Evolutionary conservation across 1,140 invertebrate genomes (phyloP).

Genomic region (Mesaphorura yosii): DNA sequence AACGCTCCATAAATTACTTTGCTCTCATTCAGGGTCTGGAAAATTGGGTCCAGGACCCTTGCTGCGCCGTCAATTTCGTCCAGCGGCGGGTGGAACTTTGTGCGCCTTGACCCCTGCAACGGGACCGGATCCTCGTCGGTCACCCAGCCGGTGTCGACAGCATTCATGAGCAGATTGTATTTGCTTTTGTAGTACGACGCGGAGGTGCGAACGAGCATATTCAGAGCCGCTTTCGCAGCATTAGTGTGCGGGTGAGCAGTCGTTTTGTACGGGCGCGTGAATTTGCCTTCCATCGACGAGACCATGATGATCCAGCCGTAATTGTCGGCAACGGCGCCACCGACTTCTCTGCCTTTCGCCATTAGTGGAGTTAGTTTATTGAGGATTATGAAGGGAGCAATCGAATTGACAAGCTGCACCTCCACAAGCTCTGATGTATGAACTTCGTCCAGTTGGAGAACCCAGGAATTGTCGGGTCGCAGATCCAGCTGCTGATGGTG

Average conservation of each 20-base stretch:
- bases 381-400: slow-evolving; percentile 22
- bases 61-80: slow-evolving; percentile 4
- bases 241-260: slow-evolving; percentile 28
- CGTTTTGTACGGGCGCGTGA: slow-evolving; percentile 18
- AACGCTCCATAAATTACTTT: background rate
- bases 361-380: slow-evolving; percentile 18
- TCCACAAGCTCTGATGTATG: slow-evolving; percentile 19
- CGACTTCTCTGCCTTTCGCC: background rate
- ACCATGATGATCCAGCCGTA: slow-evolving; percentile 18
- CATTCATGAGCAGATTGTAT: slow-evolving; percentile 16
- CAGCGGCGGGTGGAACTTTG: background rate
- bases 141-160: slow-evolving; percentile 30
- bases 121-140: slow-evolving; percentile 22
- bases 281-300: slow-evolving; percentile 28
- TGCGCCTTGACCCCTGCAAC: background rate
- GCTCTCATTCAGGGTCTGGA: background rate
- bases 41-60: slow-evolving; percentile 2
- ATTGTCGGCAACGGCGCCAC: background rate
- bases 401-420: slow-evolving; percentile 23
- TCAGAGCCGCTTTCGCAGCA: slow-evolving; percentile 27
- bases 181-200: slow-evolving; percentile 16
- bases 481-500: slow-evolving; percentile 19
- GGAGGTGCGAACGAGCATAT: slow-evolving; percentile 29
- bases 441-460: slow-evolving; percentile 16
- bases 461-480: slow-evolving; percentile 22